These are phyloP conservation scores for Pseudochirops corinnae DNA, from an alignment of 2,797 vertebrate genomes.

Conservation along the genomic window DNA sequence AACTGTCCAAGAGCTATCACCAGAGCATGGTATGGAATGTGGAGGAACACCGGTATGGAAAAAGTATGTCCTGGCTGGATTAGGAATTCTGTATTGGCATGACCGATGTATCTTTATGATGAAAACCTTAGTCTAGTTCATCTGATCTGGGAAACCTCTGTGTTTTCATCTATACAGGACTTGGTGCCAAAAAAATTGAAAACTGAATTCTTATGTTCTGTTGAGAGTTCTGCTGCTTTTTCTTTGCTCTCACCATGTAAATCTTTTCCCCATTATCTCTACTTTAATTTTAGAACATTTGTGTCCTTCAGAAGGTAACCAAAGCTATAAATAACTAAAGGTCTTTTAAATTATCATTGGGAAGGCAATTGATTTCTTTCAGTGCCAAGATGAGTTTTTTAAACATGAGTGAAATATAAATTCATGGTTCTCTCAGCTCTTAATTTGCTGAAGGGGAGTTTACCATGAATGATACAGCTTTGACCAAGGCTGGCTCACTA, in stretches of 20 bases:
- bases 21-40: conserved; percentile 93
- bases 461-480: fast-evolving
- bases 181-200: not conserved
- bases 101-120: not conserved
- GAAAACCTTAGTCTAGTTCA: not conserved
- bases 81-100: not conserved
- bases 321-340: not conserved
- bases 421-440: fast-evolving
- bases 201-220: not conserved
- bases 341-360: fast-evolving
- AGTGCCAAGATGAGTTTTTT: not conserved
- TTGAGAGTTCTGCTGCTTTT: not conserved
- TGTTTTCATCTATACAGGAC: not conserved
- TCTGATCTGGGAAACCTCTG: not conserved
- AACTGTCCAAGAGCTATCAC: conserved; percentile 88
- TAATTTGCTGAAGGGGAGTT: fast-evolving
- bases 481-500: not conserved
- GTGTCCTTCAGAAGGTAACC: not conserved
- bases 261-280: not conserved
- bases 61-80: conserved; percentile 85
- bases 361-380: not conserved
- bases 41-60: conserved; percentile 96
- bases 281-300: not conserved
- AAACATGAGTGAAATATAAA: fast-evolving
- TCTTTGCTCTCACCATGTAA: not conserved